A percentile compares a stretch with the other conserved stretches of the same genome.
These are phyloP conservation scores for Pachydiplax longipennis DNA, from an alignment of 2,888 invertebrate species.

Conservation along the genomic window DNA sequence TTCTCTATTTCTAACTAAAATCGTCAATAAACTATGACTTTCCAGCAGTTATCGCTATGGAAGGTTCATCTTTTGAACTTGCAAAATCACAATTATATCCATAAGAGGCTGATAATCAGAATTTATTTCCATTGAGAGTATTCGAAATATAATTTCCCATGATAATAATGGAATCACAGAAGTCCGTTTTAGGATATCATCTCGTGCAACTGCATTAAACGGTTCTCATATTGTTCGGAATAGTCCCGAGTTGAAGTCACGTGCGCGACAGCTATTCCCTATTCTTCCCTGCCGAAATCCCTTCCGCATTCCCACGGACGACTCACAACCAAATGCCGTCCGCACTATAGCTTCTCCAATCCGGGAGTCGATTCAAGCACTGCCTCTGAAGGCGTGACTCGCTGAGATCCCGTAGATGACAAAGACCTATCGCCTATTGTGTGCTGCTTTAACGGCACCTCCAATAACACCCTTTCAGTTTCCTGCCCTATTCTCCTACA, in stretches of 20 bases:
- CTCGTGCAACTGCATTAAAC: neutral
- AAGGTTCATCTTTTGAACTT: no score
- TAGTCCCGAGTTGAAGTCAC: neutral
- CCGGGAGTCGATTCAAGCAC: neutral
- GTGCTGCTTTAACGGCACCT: neutral
- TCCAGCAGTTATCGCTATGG: no score
- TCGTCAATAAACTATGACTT: no score
- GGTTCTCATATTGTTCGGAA: neutral
- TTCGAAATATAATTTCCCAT: no score
- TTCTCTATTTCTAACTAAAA: no score
- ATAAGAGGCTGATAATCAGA: no score
- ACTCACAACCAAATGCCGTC: neutral
- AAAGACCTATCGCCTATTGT: neutral
- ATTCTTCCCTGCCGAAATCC: neutral
- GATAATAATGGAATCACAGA: no score
- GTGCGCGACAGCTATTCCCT: neutral
- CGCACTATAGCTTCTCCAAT: neutral
- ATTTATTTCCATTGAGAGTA: no score
- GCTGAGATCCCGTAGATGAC: neutral
- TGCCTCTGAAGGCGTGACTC: neutral
- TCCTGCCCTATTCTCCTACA: neutral
- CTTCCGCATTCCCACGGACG: neutral
- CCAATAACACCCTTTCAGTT: neutral
- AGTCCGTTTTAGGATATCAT: no score
- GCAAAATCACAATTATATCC: no score